Evolutionary conservation across 2,113 vertebrate species (phyloP), one percentile per base, ranked within the genome.

Genomic region (Sinocyclocheilus anophthalmus): DNA sequence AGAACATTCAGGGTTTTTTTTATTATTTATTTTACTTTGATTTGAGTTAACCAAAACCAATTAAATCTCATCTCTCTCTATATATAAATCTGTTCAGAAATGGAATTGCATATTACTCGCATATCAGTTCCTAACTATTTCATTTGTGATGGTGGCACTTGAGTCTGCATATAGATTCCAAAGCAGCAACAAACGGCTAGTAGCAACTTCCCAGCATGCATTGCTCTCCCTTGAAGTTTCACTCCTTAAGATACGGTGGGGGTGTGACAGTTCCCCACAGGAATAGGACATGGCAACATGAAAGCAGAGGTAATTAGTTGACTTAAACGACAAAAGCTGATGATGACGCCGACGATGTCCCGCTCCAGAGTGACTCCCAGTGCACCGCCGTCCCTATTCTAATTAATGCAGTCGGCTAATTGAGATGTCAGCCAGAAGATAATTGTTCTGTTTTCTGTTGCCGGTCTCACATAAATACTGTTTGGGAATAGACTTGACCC

Each of bases 271-370:
- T 88, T 76, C 70, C 78, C 88, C 88, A 86, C 82, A 81, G 88
- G 88, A 88, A 67, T 70, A 86, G 55, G 70, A 83, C 50, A 84
- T 50, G 50, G 76, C 61, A 63, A 81, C 70, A 84, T 88, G 75
- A 86, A 86, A 84, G 81, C 67, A 65, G 59, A 84, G 85, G 82
- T 86, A 86, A 86, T 88, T 88, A 84, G 81, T 88, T 45, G 75
- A 86, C 45, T 86, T 86, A 76, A 88, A 86, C 24, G n/a, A 24
- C 82, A 81, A 73, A 39, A 16, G 67, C 42, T 63, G 85, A 50
- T 67, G 80, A 86, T 30, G 59, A 86, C 16, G 55, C 39, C 13
- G 57, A 75, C 22, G 39, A 69, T 18, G 81, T 86, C 76, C 81
- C 33, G 5, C 22, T 88, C 83, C 77, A 53, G 22, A 85, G 77